Conservation (phyloP, 2,888 invertebrate species). For the Zaprionus bogoriensis region DNA sequence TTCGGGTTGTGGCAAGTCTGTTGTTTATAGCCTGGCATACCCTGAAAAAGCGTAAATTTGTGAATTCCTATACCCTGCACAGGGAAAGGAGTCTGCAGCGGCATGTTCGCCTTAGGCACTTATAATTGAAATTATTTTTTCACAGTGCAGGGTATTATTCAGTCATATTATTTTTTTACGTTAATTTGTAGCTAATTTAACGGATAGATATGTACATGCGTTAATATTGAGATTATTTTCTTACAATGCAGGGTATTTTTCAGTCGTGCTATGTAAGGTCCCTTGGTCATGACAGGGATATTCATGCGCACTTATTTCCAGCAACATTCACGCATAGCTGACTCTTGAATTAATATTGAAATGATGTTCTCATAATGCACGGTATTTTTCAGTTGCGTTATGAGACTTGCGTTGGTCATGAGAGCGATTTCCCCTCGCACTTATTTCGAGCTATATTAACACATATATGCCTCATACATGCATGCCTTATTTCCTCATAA, state of each 20-base stretch:
- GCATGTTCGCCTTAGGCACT: background rate
- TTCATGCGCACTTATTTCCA: no score
- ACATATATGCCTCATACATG: no score
- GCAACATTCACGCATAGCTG: no score
- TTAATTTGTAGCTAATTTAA: no score
- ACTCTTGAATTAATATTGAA: no score
- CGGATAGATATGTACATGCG: no score
- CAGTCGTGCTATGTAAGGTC: background rate
- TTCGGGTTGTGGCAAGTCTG: conserved; percentile 44
- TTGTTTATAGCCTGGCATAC: conserved; percentile 58
- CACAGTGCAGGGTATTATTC: background rate
- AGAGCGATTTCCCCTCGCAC: no score
- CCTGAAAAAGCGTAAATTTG: conserved; percentile 38
- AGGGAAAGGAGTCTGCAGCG: background rate
- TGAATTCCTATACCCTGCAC: conserved; percentile 27
- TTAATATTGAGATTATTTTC: background rate
- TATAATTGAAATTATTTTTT: background rate
- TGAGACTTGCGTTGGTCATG: no score
- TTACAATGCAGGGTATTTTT: background rate
- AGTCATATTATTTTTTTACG: no score
- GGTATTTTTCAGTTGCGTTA: background rate
- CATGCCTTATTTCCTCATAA: background rate
- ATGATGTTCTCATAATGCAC: background rate
- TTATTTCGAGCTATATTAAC: no score
- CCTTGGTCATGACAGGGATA: no score